Percentiles rank a stretch among this genome's conserved stretches.
These are phyloP conservation scores for Liparis tanakae DNA, from an alignment of 2,797 vertebrate species.

Conservation along the genomic window DNA sequence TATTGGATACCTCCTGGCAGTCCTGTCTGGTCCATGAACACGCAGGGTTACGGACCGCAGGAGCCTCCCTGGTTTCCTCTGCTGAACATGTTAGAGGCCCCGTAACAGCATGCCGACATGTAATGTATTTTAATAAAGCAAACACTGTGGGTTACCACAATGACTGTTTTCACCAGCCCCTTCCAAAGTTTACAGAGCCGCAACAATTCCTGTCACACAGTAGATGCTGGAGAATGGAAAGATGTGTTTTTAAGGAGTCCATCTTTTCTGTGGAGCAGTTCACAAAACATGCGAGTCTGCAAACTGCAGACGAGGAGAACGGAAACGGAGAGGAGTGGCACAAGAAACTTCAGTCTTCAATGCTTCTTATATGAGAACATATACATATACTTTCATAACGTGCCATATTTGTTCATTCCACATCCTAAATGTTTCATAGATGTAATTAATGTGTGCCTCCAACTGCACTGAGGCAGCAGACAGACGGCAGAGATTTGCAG, in stretches of 20 bases:
- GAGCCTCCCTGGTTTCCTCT: slow-evolving; percentile 4
- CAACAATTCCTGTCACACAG: background rate
- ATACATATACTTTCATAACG: slow-evolving; percentile 1
- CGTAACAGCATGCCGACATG: slow-evolving; percentile 1
- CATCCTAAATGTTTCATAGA: slow-evolving; percentile 9
- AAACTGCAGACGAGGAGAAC: slow-evolving; percentile 3
- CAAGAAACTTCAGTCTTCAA: slow-evolving; percentile 11
- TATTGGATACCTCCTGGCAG: background rate
- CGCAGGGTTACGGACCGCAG: background rate
- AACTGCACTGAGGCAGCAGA: slow-evolving; percentile 25
- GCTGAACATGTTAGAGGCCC: background rate
- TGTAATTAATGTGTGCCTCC: slow-evolving; percentile 21
- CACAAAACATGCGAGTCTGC: background rate
- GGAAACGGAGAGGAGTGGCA: slow-evolving; percentile 8
- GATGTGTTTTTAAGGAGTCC: slow-evolving; percentile 12
- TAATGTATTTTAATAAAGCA: slow-evolving; percentile 16
- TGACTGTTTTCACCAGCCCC: background rate
- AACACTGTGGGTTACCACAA: slow-evolving; percentile 9
- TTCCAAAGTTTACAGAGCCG: background rate
- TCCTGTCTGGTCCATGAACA: background rate
- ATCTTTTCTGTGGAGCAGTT: slow-evolving; percentile 17
- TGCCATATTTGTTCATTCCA: background rate
- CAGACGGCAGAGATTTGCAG: slow-evolving; percentile 31
- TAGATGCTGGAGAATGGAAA: background rate
- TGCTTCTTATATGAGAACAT: slow-evolving; percentile 14